phyloP scores from a whole-genome alignment of 2,888 invertebrate genomes.

The Stenichneumon culpator region DNA sequence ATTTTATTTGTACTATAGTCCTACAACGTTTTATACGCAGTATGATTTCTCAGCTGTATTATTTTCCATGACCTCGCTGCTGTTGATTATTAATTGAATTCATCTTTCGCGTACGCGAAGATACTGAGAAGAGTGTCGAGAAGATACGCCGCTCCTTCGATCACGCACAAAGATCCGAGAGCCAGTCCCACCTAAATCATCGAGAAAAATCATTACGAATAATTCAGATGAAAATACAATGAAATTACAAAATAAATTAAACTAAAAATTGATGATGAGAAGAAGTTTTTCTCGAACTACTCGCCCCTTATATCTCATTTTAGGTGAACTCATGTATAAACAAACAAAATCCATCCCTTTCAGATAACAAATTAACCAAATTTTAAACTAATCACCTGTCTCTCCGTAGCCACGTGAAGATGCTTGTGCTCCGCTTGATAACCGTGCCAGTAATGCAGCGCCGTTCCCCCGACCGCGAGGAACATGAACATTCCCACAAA shows the following conservation, averaged over 20 bases:
- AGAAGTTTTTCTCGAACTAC: too few species aligned
- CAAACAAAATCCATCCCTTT: too few species aligned
- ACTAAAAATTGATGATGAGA: neutral
- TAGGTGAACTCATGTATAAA: too few species aligned
- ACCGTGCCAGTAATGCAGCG: constrained; percentile 95
- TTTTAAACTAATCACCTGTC: constrained; percentile 86
- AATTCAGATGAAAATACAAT: constrained; percentile 15
- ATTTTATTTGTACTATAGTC: constrained; percentile 62
- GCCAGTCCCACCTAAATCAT: constrained; percentile 90
- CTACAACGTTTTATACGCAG: constrained; percentile 13
- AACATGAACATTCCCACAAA: constrained; percentile 94
- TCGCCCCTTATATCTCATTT: too few species aligned
- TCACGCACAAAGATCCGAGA: constrained; percentile 92
- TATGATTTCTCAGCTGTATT: constrained; percentile 25
- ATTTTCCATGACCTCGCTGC: neutral
- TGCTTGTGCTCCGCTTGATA: constrained; percentile 93
- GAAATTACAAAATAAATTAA: constrained; percentile 15
- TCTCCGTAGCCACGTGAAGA: constrained; percentile 90
- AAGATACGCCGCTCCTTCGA: constrained; percentile 92
- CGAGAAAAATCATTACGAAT: constrained; percentile 9
- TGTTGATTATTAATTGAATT: constrained; percentile 82
- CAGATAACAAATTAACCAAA: neutral
- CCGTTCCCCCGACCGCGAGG: constrained; percentile 94
- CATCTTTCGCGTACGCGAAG: constrained; percentile 90
- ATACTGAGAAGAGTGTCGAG: constrained; percentile 93